Base-by-base conservation (phyloP, 2,113 vertebrate species). In the Oxygymnocypris stewartii region DNA sequence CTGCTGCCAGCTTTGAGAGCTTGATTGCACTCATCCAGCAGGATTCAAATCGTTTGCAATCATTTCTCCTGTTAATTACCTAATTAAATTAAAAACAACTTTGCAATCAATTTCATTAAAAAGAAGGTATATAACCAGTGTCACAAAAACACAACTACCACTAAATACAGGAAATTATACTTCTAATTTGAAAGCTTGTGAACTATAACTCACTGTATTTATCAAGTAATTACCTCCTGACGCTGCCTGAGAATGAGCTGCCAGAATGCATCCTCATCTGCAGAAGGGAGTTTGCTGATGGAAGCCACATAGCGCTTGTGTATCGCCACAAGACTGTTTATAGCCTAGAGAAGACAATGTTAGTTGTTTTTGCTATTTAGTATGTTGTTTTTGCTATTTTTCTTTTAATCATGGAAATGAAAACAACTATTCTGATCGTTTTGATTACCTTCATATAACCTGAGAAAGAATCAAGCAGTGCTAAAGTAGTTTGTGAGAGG, bases 401-500 rank as follows among this genome's bases (percentile, higher is more conserved):
- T 8, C 65, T 8, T 31, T 51, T 31, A 51, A 14, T 11, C n/a
- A 5, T 54, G 2, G 57, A 42, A 79, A 35, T 4, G 1, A 81
- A 25, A 59, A 6, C 10, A 65, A 49, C 7, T n/a, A 28, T 28
- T 77, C 4, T 0, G n/a, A 79, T 9, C 54, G 35, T 25, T n/a
- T 16, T 61, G 67, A 75, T 78, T 85, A 92, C 91, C 90, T 91
- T 87, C 18, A 84, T 84, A 63, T 91, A 91, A n/a, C 63, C 51
- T 16, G 88, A 88, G 25, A 91, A 57, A 2, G 90, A 78, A 44
- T 92, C 90, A 12, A 91, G 81, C n/a, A 92, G 78, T 18, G 91
- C 91, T 73, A 91, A 59, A 35, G 90, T 89, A 44, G 91, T 91
- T 86, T 91, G 91, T 75, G 91, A 91, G 6, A 92, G 89, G 77